Evolutionary conservation across 1,140 invertebrate genomes (phyloP).

Genomic region (Vanessa tameamea): DNA sequence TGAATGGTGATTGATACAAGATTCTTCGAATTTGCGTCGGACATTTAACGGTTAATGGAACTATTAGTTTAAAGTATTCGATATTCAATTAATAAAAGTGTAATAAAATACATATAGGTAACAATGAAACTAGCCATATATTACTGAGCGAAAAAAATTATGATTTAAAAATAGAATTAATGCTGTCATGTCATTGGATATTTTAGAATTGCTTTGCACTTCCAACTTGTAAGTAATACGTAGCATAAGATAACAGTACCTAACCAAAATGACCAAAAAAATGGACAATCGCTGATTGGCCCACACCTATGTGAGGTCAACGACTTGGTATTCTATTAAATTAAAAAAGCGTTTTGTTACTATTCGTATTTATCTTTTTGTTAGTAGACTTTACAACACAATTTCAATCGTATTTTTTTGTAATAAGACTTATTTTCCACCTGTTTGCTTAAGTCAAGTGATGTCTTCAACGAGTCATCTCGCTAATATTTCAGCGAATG

Average conservation of each 20-base stretch:
- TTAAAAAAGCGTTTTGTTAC: conserved; percentile 54
- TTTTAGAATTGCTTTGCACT: conserved; percentile 12
- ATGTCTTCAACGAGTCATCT: conserved; percentile 35
- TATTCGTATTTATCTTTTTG: conserved; percentile 56
- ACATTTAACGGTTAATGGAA: not conserved
- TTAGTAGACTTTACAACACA: not conserved
- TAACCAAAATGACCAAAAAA: conserved; percentile 45
- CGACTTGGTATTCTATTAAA: conserved; percentile 52
- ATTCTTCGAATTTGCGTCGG: not conserved
- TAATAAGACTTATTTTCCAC: conserved; percentile 43
- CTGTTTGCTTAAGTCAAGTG: conserved; percentile 46
- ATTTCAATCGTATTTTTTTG: conserved; percentile 31
- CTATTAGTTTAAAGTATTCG: not conserved
- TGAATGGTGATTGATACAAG: not conserved
- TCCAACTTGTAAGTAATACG: conserved; percentile 12
- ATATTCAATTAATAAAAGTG: not conserved
- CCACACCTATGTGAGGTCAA: conserved; percentile 45
- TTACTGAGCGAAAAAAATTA: not conserved
- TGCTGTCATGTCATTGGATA: conserved; percentile 1
- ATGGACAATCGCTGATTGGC: conserved; percentile 24
- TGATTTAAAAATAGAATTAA: conserved; percentile 3
- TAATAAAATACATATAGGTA: not conserved
- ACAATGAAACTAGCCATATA: conserved; percentile 1
- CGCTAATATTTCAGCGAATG: not conserved
- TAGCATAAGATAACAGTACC: conserved; percentile 38